phyloP scores from a whole-genome alignment of 1,140 invertebrate species.

The Papilio xuthus region DNA sequence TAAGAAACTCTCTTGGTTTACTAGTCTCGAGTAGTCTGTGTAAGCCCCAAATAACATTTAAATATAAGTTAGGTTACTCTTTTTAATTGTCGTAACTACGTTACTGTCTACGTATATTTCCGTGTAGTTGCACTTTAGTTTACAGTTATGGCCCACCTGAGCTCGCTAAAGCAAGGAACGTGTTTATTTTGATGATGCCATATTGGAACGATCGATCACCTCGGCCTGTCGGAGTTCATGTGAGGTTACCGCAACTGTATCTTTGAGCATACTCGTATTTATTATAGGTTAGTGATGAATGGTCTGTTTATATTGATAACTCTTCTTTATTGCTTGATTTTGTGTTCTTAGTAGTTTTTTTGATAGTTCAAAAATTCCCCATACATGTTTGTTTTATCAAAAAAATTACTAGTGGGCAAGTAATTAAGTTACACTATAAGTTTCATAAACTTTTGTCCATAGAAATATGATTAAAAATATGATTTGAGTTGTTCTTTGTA shows the following conservation, averaged over 20 bases:
- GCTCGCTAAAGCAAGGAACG: background rate
- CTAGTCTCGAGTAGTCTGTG: no score
- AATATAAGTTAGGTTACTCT: background rate
- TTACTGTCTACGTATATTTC: background rate
- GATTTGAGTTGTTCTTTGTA: no score
- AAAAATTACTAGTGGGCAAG: no score
- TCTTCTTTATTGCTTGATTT: background rate
- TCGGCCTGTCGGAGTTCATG: background rate
- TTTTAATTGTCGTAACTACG: background rate
- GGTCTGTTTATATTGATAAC: conserved; percentile 5
- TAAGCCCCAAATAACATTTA: background rate
- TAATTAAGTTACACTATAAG: no score
- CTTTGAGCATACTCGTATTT: conserved; percentile 9
- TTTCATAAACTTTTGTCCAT: no score
- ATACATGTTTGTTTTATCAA: no score
- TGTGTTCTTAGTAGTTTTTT: background rate
- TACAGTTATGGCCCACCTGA: conserved; percentile 2
- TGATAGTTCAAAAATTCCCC: no score
- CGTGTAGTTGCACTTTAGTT: background rate
- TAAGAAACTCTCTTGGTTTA: no score
- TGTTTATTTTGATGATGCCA: conserved; percentile 18
- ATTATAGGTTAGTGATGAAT: conserved; percentile 1
- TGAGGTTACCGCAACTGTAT: background rate
- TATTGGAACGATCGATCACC: conserved; percentile 13
- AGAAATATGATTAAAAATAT: no score